phyloP scores from a whole-genome alignment of 2,113 vertebrate genomes.

The Protomyctophum bolini region DNA sequence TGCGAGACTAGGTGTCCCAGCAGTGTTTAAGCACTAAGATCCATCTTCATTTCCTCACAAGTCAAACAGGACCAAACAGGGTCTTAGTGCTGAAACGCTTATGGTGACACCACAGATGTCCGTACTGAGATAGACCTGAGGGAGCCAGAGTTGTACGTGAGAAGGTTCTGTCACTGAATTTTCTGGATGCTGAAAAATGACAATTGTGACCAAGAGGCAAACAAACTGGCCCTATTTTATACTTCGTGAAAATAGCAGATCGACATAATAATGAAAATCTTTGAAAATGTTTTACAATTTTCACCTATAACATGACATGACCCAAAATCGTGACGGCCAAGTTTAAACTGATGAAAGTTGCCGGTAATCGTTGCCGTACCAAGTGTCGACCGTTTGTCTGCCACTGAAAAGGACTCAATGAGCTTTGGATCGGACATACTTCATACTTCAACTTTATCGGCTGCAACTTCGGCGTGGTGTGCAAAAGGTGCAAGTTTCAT shows the following conservation, averaged over 20 bases:
- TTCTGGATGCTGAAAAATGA: background rate
- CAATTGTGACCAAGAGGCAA: background rate
- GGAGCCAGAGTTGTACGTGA: background rate
- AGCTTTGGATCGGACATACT: background rate
- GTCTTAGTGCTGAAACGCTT: background rate
- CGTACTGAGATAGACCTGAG: background rate
- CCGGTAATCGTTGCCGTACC: background rate
- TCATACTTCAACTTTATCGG: background rate
- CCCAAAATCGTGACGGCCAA: no score
- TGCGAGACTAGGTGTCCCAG: background rate
- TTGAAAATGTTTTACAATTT: no score
- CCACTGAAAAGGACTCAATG: background rate
- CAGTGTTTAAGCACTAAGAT: background rate
- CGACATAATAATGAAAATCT: no score
- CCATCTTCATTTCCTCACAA: background rate
- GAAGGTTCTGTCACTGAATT: background rate
- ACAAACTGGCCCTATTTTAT: background rate
- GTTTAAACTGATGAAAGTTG: no score
- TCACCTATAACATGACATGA: no score
- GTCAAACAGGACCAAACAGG: background rate
- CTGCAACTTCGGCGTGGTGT: background rate
- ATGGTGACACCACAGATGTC: background rate
- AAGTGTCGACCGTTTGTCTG: background rate
- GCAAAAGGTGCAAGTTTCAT: background rate
- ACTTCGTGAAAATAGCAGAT: no score